Base-by-base conservation (phyloP, 2,888 invertebrate species). In the Synanthedon myopaeformis region DNA sequence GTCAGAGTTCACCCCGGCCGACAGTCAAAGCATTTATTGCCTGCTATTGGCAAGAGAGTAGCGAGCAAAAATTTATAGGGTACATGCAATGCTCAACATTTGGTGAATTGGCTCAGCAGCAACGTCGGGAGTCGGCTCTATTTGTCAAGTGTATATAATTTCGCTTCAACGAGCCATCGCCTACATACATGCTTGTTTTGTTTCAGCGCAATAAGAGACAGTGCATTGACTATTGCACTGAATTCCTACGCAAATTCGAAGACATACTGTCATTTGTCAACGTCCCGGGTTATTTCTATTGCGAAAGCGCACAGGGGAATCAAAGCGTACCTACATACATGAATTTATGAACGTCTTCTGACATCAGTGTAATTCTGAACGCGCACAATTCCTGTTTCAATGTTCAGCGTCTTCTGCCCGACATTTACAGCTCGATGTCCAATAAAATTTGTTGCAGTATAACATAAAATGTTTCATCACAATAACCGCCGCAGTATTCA, bases 91-190 rank as follows among this genome's bases (percentile, higher is more conserved):
- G 66, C 65, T 64, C 67, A 72, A 67, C 69, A 66, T 76, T 77
- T 72, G 67, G 68, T 67, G 74, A 74, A 76, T 72, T 76, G 73
- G 70, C 70, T 69, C 59, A 53, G 59, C 59, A 61, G 62, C 60
- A 59, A 57, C 58, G 57, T 60, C 58, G 54, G 23, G 59, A 69
- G 63, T 66, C 58, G 65, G 62, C 67, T 72, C 66, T 74, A 73
- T 78, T 79, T 77, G 76, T 76, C 72, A 72, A 73, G 65, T 72
- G 68, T 69, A 73, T 74, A 74, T 75, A 75, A 74, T 75, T 74
- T 73, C 62, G 65, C 66, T 68, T 68, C 70, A 71, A 64, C 63
- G 60, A 63, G 60, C 63, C 61, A 61, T 63, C 64, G 62, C 57
- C 58, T 60, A 58, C 58, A 58, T 59, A 58, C 56, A 51, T 55